Percentiles rank a stretch among this genome's conserved stretches.
These are phyloP conservation scores for Oxygymnocypris stewartii DNA, from an alignment of 2,113 vertebrate genomes.

Conservation along the genomic window DNA sequence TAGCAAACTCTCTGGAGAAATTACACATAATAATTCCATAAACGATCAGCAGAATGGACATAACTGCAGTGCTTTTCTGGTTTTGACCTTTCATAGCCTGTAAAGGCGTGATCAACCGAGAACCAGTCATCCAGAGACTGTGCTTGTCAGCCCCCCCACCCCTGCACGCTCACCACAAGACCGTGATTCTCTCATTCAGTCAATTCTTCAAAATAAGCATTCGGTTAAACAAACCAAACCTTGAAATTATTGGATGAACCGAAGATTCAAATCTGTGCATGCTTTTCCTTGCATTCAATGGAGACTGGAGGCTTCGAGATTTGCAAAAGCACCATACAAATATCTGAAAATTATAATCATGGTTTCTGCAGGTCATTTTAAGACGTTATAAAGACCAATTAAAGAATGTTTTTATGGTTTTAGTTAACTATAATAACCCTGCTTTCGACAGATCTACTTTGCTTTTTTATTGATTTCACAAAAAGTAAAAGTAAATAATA, in stretches of 20 bases:
- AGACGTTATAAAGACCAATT: too few species aligned
- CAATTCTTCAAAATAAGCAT: background rate
- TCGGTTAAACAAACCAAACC: background rate
- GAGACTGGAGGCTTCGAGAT: background rate
- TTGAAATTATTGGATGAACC: conserved; percentile 4
- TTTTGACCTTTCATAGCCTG: background rate
- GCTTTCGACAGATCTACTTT: too few species aligned
- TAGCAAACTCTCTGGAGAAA: conserved; percentile 90
- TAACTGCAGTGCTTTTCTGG: background rate
- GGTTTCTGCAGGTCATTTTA: too few species aligned
- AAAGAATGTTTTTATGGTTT: background rate
- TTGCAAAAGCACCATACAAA: background rate
- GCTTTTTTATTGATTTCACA: too few species aligned
- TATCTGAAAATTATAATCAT: background rate
- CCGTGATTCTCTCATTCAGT: background rate
- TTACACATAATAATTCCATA: background rate
- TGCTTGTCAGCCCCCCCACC: background rate
- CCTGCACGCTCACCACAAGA: background rate
- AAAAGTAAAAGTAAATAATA: too few species aligned
- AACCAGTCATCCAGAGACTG: background rate
- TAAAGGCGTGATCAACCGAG: background rate
- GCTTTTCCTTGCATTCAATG: background rate
- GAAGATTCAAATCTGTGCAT: background rate
- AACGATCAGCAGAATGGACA: background rate
- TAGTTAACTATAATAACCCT: too few species aligned